These are phyloP conservation scores for Leucopternis melanops DNA, from an alignment of 2,113 vertebrate species.

Conservation along the genomic window DNA sequence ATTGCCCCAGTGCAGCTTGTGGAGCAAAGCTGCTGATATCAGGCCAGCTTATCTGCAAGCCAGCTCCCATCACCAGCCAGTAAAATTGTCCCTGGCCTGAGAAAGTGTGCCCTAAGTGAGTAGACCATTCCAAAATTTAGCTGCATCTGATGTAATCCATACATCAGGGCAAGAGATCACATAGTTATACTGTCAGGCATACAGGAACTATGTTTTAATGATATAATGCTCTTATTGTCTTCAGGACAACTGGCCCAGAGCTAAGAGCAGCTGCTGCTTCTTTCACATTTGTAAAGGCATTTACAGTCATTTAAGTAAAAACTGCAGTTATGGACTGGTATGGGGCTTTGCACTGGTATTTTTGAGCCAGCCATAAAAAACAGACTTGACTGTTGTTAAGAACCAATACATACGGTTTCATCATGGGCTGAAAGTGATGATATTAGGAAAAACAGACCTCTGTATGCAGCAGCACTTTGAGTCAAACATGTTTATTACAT, in stretches of 20 bases:
- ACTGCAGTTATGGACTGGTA: neutral
- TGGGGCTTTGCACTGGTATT: neutral
- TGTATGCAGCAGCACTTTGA: neutral
- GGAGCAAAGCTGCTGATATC: neutral
- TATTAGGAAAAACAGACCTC: neutral
- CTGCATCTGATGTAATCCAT: neutral
- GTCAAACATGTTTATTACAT: accelerated
- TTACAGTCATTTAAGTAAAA: neutral
- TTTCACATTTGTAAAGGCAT: neutral
- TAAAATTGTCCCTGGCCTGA: neutral
- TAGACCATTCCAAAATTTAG: too few species aligned
- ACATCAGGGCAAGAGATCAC: neutral
- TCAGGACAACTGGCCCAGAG: neutral
- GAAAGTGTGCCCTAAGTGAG: neutral
- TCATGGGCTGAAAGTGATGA: neutral
- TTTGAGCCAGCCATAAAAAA: neutral
- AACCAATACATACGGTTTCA: neutral
- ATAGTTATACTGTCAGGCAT: accelerated
- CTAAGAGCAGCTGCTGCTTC: neutral
- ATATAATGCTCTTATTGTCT: neutral
- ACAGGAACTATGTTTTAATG: neutral
- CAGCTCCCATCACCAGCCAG: neutral
- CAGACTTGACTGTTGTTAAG: neutral
- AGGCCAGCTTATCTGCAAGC: neutral
- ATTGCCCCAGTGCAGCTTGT: neutral